Conservation (phyloP, 1,140 invertebrate species). For the Arion vulgaris region DNA sequence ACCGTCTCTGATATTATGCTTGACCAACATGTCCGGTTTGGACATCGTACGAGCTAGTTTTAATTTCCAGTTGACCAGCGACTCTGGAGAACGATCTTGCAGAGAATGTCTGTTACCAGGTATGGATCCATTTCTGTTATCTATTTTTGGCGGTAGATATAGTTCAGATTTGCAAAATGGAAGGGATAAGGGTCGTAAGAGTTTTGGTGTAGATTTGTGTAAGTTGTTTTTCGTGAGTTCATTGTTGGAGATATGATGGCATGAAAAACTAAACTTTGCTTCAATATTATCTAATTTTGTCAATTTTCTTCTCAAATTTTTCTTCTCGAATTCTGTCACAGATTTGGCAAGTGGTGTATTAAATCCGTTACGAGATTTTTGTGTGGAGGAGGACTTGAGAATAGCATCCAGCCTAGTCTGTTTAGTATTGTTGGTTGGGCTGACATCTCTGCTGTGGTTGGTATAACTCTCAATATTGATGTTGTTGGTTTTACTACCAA, state of each 20-base stretch:
- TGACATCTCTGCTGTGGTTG: too few species aligned
- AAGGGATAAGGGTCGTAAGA: background rate
- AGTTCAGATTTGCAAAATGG: background rate
- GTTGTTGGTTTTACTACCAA: background rate
- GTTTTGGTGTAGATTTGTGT: too few species aligned
- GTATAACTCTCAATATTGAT: too few species aligned
- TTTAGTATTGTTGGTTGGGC: too few species aligned
- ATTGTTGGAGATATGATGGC: too few species aligned
- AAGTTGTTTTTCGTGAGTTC: too few species aligned
- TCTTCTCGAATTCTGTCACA: background rate
- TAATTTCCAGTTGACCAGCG: background rate
- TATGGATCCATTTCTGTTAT: background rate
- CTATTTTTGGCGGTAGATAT: background rate
- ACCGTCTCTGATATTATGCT: background rate
- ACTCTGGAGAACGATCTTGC: background rate
- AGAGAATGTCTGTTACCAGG: background rate
- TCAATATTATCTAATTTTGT: background rate
- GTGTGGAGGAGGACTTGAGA: too few species aligned
- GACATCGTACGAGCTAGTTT: background rate
- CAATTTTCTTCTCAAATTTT: background rate
- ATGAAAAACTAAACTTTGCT: background rate
- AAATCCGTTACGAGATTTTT: too few species aligned
- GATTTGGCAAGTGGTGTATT: too few species aligned
- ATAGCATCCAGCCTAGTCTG: too few species aligned
- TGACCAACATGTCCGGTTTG: background rate